Conservation (phyloP, 2,797 vertebrate species). For the Poeciliopsis gracilis region DNA sequence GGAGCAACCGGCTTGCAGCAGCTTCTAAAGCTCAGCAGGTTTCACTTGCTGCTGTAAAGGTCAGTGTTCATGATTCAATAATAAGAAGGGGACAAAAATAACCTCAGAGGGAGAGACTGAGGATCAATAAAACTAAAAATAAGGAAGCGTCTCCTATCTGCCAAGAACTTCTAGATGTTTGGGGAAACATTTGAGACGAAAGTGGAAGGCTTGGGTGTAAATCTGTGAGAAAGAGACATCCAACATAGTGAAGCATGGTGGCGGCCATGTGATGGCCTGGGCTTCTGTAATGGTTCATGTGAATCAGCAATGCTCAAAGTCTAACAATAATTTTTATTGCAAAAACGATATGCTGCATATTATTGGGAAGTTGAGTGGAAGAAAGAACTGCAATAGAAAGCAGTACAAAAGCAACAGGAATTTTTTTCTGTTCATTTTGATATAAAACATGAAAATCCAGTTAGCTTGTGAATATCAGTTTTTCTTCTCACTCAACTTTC, state of each 20-base stretch:
- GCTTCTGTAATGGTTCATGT: neutral
- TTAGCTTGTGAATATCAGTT: neutral
- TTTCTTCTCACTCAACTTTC: neutral
- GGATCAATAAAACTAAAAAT: neutral
- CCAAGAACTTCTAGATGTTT: neutral
- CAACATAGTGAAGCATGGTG: neutral
- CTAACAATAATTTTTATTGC: neutral
- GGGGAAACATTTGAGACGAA: neutral
- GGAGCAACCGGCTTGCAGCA: neutral
- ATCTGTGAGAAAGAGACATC: neutral
- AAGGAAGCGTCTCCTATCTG: neutral
- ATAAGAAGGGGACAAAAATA: neutral
- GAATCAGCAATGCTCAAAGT: neutral
- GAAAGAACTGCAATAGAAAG: neutral
- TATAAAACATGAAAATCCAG: neutral
- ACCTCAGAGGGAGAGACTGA: neutral
- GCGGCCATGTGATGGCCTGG: neutral
- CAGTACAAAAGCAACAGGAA: neutral
- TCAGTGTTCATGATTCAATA: neutral
- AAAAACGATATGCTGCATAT: neutral
- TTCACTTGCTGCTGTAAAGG: neutral
- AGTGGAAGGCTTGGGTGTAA: neutral
- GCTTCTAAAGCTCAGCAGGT: neutral
- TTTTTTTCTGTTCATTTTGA: neutral
- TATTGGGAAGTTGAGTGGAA: neutral